Percentiles rank a stretch among this genome's conserved stretches.
Conservation (phyloP, 2,888 invertebrate genomes). For the Elmis aenea region DNA sequence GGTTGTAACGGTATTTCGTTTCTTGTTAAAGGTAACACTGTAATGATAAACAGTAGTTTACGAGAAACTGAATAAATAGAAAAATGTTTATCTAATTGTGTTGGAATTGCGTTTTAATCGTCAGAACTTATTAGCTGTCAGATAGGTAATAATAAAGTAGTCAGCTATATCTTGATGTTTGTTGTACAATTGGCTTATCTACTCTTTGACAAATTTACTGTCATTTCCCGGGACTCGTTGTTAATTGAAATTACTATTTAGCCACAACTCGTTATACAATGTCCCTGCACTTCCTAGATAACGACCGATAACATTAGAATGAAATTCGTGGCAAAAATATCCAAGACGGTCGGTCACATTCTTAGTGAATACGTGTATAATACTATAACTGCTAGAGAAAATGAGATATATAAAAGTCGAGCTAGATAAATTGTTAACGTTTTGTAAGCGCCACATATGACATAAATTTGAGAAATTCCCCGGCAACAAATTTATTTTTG, state of each 20-base stretch:
- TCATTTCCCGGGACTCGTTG: constrained; percentile 23
- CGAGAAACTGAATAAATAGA: too few species aligned
- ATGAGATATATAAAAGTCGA: constrained; percentile 42
- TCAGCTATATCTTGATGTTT: constrained; percentile 13
- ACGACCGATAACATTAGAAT: constrained; percentile 24
- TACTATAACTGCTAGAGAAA: constrained; percentile 35
- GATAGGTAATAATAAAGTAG: too few species aligned
- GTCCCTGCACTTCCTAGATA: constrained; percentile 31
- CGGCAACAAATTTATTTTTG: constrained; percentile 19
- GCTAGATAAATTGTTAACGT: constrained; percentile 42
- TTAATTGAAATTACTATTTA: constrained; percentile 36
- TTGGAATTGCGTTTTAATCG: too few species aligned
- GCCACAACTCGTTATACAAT: constrained; percentile 29
- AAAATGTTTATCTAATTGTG: too few species aligned
- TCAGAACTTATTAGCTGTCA: too few species aligned
- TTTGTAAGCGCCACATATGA: constrained; percentile 38
- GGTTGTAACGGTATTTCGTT: too few species aligned
- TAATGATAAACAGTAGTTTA: too few species aligned
- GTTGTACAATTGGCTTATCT: constrained; percentile 22
- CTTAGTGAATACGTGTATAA: constrained; percentile 27
- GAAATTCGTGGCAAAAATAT: constrained; percentile 19
- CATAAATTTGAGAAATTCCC: constrained; percentile 18
- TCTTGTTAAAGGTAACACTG: too few species aligned
- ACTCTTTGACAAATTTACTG: constrained; percentile 24
- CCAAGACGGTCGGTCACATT: constrained; percentile 24